Conservation (phyloP, 1,140 invertebrate genomes). For the Halotydeus destructor region DNA sequence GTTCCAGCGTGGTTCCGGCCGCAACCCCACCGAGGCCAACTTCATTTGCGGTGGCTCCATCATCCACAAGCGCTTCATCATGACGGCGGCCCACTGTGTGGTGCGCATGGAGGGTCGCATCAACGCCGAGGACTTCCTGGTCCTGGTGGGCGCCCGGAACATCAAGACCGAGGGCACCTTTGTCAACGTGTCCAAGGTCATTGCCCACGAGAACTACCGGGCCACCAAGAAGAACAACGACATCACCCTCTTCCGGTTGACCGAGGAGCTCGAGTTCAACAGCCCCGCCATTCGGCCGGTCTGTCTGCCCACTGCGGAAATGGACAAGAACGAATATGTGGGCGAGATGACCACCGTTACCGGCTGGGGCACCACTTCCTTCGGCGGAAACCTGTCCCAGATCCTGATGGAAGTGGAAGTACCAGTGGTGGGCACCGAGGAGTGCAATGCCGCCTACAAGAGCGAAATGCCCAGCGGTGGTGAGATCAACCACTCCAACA, state of each 20-base stretch:
- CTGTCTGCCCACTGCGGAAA: slow-evolving; percentile 3
- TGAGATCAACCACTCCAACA: no score
- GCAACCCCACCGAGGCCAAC: no score
- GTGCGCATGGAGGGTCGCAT: slow-evolving; percentile 20
- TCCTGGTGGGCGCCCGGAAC: no score
- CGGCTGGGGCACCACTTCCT: slow-evolving; percentile 10
- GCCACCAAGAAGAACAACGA: slow-evolving; percentile 3
- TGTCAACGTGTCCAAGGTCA: background rate
- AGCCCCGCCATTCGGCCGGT: slow-evolving; percentile 1
- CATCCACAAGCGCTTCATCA: slow-evolving; percentile 43
- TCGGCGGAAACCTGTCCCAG: slow-evolving; percentile 51
- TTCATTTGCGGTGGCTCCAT: slow-evolving; percentile 57
- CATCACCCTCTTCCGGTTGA: slow-evolving; percentile 7
- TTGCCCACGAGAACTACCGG: slow-evolving; percentile 1
- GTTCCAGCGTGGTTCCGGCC: slow-evolving; percentile 27
- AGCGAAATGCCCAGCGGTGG: slow-evolving; percentile 65
- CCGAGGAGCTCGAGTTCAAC: slow-evolving; percentile 3
- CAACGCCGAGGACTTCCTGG: no score
- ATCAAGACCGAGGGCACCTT: no score
- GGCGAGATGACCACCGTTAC: slow-evolving; percentile 6
- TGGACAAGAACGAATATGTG: background rate
- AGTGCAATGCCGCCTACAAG: slow-evolving; percentile 59
- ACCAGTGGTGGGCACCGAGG: slow-evolving; percentile 64
- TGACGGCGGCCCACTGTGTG: slow-evolving; percentile 34
- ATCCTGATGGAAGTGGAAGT: slow-evolving; percentile 71